Evolutionary conservation across 2,888 invertebrate genomes (phyloP).

Genomic region (Rhagonycha fulva): DNA sequence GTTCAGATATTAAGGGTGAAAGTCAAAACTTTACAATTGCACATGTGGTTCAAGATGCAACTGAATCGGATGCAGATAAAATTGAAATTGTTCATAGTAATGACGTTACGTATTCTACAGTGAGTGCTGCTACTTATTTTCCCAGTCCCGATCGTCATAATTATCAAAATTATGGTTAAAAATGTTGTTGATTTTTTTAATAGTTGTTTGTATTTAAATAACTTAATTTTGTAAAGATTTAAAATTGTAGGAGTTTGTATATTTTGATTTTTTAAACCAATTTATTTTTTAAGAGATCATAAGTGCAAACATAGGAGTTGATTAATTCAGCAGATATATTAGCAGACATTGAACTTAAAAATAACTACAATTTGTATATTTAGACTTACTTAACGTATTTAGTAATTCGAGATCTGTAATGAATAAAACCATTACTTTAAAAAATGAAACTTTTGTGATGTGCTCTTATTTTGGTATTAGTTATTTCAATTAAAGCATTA

Average conservation of each 20-base stretch:
- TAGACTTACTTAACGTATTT: not conserved
- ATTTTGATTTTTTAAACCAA: not conserved
- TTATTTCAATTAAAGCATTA: not conserved
- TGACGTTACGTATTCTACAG: conserved; percentile 21
- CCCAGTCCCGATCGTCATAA: conserved; percentile 31
- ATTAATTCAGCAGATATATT: not conserved
- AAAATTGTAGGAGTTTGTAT: not conserved
- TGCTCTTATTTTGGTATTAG: not conserved
- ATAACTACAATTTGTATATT: not conserved
- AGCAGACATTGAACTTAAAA: not conserved
- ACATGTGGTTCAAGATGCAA: conserved; percentile 30
- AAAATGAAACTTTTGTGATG: not conserved
- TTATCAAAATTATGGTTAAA: conserved; percentile 35
- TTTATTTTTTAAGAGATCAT: not conserved
- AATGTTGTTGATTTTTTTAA: not conserved
- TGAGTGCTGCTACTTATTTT: conserved; percentile 18
- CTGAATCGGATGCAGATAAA: conserved; percentile 16
- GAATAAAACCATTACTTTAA: not conserved
- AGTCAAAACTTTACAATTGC: conserved; percentile 28
- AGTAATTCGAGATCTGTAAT: not conserved
- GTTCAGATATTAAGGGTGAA: conserved; percentile 21
- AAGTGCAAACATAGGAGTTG: not conserved
- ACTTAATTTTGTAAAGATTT: not conserved
- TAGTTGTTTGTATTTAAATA: not conserved
- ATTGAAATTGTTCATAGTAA: conserved; percentile 15